Base-by-base conservation (phyloP, 2,113 vertebrate species). In the Lepisosteus oculatus region DNA sequence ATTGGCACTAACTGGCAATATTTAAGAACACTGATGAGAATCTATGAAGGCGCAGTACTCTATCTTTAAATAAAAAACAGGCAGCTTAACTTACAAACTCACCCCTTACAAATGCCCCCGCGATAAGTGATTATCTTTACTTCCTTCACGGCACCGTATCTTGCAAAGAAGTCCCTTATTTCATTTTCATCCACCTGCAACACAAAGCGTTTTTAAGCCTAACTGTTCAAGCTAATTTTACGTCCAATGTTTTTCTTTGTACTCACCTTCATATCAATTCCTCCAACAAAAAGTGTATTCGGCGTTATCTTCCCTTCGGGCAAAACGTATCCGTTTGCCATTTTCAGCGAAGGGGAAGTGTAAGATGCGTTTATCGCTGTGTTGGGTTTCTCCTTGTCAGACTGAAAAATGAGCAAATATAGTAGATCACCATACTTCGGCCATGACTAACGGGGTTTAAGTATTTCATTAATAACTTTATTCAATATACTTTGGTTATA, bases 61-160 rank as follows among this genome's bases (percentile, higher is more conserved):
- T 13, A 7, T 14, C 13, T 12, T n/a, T 43, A 44, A 43, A 17
- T n/a, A 54, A 4, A 41, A 17, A 3, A 12, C 11, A 64, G n/a
- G 8, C 4, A 12, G n/a, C 12, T 43, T 14, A n/a, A 51, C 41
- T 45, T 6, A 17, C 15, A 61, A 67, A 87, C 94, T 89, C 72
- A 97, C 97, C 96, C 96, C 87, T 97, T 99, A 41, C 95, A 97
- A 80, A 96, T 89, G 63, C 97, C 97, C 74, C 92, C 94, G 69
- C 93, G 89, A 85, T 97, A 95, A 0, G 94, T 97, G 85, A 99
- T 99, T 78, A 98, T 95, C 83, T 98, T 98, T 42, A 98, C 95
- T 84, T 98, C 95, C 79, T 95, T 97, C 43, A 99, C 93, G 55
- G 89, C 55, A 59, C 96, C 97, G 2, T 90, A 97, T 70, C 84